These are phyloP conservation scores for Deladenus siricidicola DNA, from an alignment of 2,888 invertebrate genomes.

Conservation along the genomic window DNA sequence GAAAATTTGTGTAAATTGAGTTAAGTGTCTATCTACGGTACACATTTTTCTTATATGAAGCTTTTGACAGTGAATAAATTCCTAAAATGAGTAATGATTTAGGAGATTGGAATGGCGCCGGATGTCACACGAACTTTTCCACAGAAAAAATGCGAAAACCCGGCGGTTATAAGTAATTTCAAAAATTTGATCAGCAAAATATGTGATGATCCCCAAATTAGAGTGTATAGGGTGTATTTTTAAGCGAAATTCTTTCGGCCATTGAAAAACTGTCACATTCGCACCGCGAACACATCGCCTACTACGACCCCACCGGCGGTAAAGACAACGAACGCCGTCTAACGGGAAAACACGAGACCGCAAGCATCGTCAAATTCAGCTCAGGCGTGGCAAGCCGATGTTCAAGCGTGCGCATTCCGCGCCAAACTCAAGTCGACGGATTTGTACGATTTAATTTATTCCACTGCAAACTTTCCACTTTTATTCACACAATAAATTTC, in stretches of 20 bases:
- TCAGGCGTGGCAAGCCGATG: slow-evolving; percentile 51
- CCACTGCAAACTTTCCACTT: too few relatives aligned
- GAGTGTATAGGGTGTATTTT: neutral
- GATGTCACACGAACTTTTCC: slow-evolving; percentile 92
- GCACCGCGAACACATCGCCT: slow-evolving; percentile 69
- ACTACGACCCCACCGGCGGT: slow-evolving; percentile 55
- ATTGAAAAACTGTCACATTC: slow-evolving; percentile 85
- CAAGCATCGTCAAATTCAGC: slow-evolving; percentile 91
- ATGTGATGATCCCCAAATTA: neutral
- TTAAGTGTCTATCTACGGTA: neutral
- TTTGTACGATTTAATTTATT: slow-evolving; percentile 31
- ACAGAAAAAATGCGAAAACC: slow-evolving; percentile 82
- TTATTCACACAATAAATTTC: too few relatives aligned
- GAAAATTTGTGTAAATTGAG: too few relatives aligned
- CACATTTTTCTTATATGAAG: too few relatives aligned
- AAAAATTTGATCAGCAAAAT: neutral
- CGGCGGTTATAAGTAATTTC: slow-evolving; percentile 58
- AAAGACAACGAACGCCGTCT: slow-evolving; percentile 90
- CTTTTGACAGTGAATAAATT: too few relatives aligned
- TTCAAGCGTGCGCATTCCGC: slow-evolving; percentile 48
- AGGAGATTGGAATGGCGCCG: slow-evolving; percentile 89
- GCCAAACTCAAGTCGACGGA: slow-evolving; percentile 51
- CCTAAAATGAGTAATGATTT: slow-evolving; percentile 9
- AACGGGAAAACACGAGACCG: slow-evolving; percentile 80
- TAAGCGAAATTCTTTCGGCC: slow-evolving; percentile 82